A percentile compares a stretch with the other conserved stretches of the same genome.
phyloP scores from a whole-genome alignment of 2,888 invertebrate species.

The Agrochola litura region DNA sequence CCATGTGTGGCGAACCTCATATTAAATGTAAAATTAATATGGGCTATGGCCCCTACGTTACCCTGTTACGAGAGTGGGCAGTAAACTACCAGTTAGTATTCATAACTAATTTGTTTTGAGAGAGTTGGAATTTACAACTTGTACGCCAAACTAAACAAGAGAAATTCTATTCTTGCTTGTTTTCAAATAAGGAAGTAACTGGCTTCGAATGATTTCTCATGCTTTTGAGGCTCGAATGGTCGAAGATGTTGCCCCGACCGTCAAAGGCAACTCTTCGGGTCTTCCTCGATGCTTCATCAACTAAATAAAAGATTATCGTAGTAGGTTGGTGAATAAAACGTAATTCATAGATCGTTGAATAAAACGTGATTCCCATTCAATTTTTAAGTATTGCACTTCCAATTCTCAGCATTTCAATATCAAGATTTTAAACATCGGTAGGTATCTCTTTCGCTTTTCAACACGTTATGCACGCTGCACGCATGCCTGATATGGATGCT shows the following conservation, averaged over 20 bases:
- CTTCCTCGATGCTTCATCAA: neutral
- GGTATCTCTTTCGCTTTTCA: conserved; percentile 42
- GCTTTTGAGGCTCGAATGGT: neutral
- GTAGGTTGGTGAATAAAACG: neutral
- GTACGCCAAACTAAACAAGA: neutral
- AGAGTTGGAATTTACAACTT: conserved; percentile 2
- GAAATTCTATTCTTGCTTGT: neutral
- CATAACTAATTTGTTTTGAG: neutral
- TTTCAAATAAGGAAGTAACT: neutral
- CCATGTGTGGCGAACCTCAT: neutral
- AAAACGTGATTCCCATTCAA: neutral
- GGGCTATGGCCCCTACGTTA: neutral
- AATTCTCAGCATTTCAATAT: neutral
- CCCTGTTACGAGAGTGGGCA: neutral
- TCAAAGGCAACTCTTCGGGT: too few species aligned
- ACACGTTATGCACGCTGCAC: conserved; percentile 24
- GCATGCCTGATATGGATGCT: conserved; percentile 28
- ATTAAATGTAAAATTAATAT: conserved; percentile 1
- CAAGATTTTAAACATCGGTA: conserved; percentile 2
- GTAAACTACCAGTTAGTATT: neutral
- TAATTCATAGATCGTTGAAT: neutral
- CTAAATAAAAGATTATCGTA: neutral
- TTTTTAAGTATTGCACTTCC: neutral
- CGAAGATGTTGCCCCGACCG: neutral
- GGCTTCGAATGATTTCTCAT: neutral